Evolutionary conservation across 2,888 invertebrate species (phyloP).

Genomic region (Sylvicola cinctus): DNA sequence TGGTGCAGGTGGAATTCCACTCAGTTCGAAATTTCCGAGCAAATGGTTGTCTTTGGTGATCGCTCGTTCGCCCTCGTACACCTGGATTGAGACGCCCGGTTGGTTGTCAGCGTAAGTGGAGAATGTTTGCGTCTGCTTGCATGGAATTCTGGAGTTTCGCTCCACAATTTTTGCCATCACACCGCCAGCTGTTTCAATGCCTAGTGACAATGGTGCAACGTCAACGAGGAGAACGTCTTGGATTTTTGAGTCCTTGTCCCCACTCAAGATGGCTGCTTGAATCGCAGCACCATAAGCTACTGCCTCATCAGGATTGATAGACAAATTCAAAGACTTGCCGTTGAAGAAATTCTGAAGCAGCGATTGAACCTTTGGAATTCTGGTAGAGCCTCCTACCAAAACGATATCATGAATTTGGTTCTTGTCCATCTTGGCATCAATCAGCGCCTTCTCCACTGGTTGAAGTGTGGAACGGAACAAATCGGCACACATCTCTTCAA

Average conservation of each 20-base stretch:
- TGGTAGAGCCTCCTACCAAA: slow-evolving; percentile 61
- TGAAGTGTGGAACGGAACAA: slow-evolving; percentile 41
- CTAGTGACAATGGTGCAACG: slow-evolving; percentile 54
- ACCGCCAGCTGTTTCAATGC: slow-evolving; percentile 68
- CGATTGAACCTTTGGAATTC: too few relatives aligned
- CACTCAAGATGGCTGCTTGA: too few relatives aligned
- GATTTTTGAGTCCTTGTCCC: too few relatives aligned
- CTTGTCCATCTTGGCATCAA: too few relatives aligned
- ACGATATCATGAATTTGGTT: slow-evolving; percentile 62
- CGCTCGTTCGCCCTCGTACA: slow-evolving; percentile 75
- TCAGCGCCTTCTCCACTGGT: slow-evolving; percentile 59
- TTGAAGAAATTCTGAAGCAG: slow-evolving; percentile 53
- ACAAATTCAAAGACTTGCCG: slow-evolving; percentile 58
- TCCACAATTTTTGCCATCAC: slow-evolving; percentile 74
- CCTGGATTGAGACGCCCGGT: slow-evolving; percentile 69
- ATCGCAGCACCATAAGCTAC: slow-evolving; percentile 78
- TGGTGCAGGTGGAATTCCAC: slow-evolving; percentile 70
- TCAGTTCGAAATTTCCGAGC: slow-evolving; percentile 58
- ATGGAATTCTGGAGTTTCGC: slow-evolving; percentile 58
- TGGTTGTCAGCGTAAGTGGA: slow-evolving; percentile 88
- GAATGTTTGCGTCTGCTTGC: slow-evolving; percentile 56
- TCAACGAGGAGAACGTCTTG: too few relatives aligned
- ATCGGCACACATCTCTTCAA: slow-evolving; percentile 68
- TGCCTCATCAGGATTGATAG: too few relatives aligned
- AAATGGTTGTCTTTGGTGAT: slow-evolving; percentile 80